Evolutionary conservation across 1,140 invertebrate species (phyloP).

Genomic region (Condylostylus longicornis): DNA sequence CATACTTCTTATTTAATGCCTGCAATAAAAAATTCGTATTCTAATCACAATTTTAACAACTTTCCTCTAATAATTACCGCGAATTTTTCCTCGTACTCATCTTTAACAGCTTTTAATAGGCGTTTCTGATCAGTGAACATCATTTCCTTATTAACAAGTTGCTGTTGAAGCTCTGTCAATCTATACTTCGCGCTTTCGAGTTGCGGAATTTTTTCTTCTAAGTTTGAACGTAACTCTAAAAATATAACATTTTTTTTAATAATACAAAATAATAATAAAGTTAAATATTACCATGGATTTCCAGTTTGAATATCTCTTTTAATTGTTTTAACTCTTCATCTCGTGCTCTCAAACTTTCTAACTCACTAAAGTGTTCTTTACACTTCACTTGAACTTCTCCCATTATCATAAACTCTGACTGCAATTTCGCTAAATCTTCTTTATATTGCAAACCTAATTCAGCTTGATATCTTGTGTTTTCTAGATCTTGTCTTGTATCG

Average conservation of each 20-base stretch:
- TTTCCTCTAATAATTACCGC: slow-evolving; percentile 26
- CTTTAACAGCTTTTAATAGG: slow-evolving; percentile 34
- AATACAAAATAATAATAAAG: slow-evolving; percentile 2
- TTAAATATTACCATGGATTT: slow-evolving; percentile 27
- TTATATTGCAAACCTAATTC: slow-evolving; percentile 26
- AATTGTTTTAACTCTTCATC: slow-evolving; percentile 32
- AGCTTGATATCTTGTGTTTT: slow-evolving; percentile 23
- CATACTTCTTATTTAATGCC: slow-evolving; percentile 56
- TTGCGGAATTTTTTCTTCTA: slow-evolving; percentile 31
- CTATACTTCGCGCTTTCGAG: slow-evolving; percentile 35
- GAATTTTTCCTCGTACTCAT: slow-evolving; percentile 38
- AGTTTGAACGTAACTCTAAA: slow-evolving; percentile 25
- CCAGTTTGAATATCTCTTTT: slow-evolving; percentile 32
- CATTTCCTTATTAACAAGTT: slow-evolving; percentile 34
- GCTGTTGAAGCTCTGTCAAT: slow-evolving; percentile 36
- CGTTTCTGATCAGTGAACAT: slow-evolving; percentile 37
- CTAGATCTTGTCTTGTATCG: slow-evolving; percentile 25
- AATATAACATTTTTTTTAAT: too few relatives aligned
- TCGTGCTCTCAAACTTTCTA: slow-evolving; percentile 24
- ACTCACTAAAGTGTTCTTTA: slow-evolving; percentile 32
- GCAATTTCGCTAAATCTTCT: slow-evolving; percentile 23
- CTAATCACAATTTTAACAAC: neutral
- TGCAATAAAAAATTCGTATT: slow-evolving; percentile 11
- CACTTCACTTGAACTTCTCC: slow-evolving; percentile 36
- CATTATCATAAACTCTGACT: slow-evolving; percentile 28